Evolutionary conservation across 2,797 vertebrate genomes (phyloP), one percentile per base, ranked within the genome.

Genomic region (Zenarchopterus dispar): DNA sequence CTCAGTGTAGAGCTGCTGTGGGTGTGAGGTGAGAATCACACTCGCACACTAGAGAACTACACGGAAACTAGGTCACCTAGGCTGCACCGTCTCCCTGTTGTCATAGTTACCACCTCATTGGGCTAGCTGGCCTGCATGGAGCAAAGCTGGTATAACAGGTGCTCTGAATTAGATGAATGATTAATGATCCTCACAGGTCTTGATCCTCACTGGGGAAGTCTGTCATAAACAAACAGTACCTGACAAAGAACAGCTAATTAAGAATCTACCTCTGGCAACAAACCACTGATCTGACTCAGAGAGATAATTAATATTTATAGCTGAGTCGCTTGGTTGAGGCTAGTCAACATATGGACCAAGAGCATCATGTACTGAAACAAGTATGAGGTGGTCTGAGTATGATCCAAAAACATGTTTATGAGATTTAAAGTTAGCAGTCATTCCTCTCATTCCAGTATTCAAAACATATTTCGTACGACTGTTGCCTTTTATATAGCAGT

Each of bases 71-170:
- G 91, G 90, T 92, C 91, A 91, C 67, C 78, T 69, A 84, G 78
- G 80, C 82, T 82, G 81, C 68, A 26, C 84, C 79, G 84, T 86
- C 88, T 88, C 82, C 74, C 77, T 63, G 90, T 92, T 88, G 91
- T 91, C 88, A 91, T 92, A 87, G 91, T 88, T 88, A 92, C 91
- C 86, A 86, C 88, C 88, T 90, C 77, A 9, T 76, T 73, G 74
- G 86, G 85, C 84, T 86, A 68, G 78, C 84, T 87, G 85, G 80
- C 84, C 84, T 80, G 80, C 74, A 50, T 62, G 74, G 77, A 88
- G 72, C 66, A 41, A 73, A 70, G 76, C 15, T 2, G 48, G 57
- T 66, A 87, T 82, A 90, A 88, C 91, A 91, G 88, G 88, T 89
- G 88, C 77, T 89, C 86, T 67, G 87, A 85, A 88, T 84, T 76